Evolutionary conservation across 2,888 invertebrate genomes (phyloP), one percentile per base, ranked within the genome.

Genomic region (Bombylius major): DNA sequence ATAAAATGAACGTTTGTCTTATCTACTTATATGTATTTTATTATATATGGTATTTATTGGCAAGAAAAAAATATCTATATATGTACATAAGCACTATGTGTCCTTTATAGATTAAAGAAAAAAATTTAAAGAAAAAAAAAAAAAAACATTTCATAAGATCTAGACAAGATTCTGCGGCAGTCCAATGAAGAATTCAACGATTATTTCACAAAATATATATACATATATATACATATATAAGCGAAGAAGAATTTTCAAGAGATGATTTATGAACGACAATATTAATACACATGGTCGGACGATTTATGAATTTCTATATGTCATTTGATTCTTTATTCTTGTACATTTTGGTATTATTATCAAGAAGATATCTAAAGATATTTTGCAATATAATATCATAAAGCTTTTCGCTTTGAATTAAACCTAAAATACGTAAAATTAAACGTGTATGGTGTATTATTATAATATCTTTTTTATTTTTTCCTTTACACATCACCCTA

Each of bases 251-350:
- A 59, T 57, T 59, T 55, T 50, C 50, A 46, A 31, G n/a, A 55
- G 36, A 57, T 59, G 59, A 59, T 59, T 57, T 53, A 59, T 59
- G 51, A n/a, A 46, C 54, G 57, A 59, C 59, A 59, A 59, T 59
- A 23, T 23, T 23, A 59, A 59, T 59, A 59, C 59, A 59, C 57
- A 59, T 45, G 53, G 55, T 47, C 44, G 55, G 45, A 59, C 59
- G 59, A 59, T 59, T 59, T 59, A 57, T 57, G 59, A 57, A 59
- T 59, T 57, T 55, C 57, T 59, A 55, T 55, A 54, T 57, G 55
- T 55, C 57, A 59, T 57, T 55, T 59, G 51, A 50, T 55, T 11
- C 11, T 42, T 42, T 42, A 11, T 11, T 23, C 12, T 44, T 44
- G 44, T 12, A 44, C 12, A 12, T 13, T 14, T 7, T 13, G 12